Conservation (phyloP, 2,113 vertebrate species). For the Phalacrocorax brasilianus region DNA sequence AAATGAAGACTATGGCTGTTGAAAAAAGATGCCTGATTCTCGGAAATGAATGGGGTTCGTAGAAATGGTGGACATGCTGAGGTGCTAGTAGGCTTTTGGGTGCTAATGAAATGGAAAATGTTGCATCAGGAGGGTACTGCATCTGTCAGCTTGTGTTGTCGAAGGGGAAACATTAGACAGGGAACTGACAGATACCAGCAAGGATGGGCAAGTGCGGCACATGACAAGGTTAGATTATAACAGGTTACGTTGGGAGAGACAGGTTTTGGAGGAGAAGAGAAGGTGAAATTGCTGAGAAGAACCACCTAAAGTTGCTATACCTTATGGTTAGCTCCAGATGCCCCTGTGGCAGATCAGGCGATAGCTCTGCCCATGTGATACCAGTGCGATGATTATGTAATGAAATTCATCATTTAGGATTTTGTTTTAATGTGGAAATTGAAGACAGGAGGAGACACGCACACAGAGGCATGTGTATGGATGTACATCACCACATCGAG, state of each 20-base stretch:
- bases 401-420: not conserved
- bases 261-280: not conserved
- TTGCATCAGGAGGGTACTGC: not conserved
- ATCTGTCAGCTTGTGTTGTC: not conserved
- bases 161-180: not conserved
- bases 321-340: not conserved
- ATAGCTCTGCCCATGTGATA: not conserved
- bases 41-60: not conserved
- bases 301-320: not conserved
- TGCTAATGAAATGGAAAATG: not conserved
- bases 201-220: rapidly evolving
- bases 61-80: not conserved
- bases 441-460: not conserved
- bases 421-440: not conserved
- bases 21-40: not conserved
- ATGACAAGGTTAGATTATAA: not conserved
- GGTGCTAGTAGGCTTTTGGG: not conserved
- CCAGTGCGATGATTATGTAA: not conserved
- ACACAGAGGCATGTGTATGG: rapidly evolving
- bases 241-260: not conserved
- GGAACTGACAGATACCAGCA: not conserved
- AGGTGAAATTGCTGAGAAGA: not conserved
- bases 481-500: not conserved
- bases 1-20: not conserved
- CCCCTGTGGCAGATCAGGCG: not conserved